Conservation (phyloP, 1,140 invertebrate genomes). For the honey bee (Apis mellifera) region DNA sequence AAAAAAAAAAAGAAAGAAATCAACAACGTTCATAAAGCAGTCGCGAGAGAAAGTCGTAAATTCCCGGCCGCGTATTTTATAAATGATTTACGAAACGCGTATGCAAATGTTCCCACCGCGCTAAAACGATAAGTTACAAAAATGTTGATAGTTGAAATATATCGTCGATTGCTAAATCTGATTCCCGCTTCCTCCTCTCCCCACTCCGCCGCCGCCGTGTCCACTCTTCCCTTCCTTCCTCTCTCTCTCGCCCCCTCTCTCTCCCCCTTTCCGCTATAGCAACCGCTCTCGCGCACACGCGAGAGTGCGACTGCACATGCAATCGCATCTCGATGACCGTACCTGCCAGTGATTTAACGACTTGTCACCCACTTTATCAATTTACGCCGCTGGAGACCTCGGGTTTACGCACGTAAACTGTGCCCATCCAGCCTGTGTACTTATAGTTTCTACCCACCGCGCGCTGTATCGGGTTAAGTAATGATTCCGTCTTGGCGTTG, state of each 20-base stretch:
- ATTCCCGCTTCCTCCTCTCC: conserved; percentile 45
- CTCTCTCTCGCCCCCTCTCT: background rate
- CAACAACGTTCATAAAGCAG: conserved; percentile 21
- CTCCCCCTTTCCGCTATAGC: background rate
- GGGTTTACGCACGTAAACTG: conserved; percentile 53
- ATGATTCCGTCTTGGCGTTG: conserved; percentile 46
- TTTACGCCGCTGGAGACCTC: conserved; percentile 67
- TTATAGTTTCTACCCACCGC: conserved; percentile 45
- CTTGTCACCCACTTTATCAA: conserved; percentile 80
- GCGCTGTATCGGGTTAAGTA: conserved; percentile 50
- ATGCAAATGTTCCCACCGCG: conserved; percentile 36
- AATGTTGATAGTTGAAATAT: conserved; percentile 52
- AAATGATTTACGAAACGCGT: conserved; percentile 48
- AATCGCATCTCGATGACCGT: conserved; percentile 70
- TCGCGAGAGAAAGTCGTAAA: conserved; percentile 34
- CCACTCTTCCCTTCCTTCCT: background rate
- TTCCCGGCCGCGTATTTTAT: conserved; percentile 32
- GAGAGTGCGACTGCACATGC: conserved; percentile 63
- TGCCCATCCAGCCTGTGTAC: conserved; percentile 34
- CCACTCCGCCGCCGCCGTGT: background rate
- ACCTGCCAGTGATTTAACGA: conserved; percentile 75
- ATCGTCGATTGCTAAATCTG: conserved; percentile 51
- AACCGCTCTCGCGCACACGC: conserved; percentile 53
- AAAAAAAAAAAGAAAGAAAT: background rate
- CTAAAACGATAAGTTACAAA: conserved; percentile 51